phyloP scores from a whole-genome alignment of 2,797 vertebrate genomes.

The Meda fulgida region DNA sequence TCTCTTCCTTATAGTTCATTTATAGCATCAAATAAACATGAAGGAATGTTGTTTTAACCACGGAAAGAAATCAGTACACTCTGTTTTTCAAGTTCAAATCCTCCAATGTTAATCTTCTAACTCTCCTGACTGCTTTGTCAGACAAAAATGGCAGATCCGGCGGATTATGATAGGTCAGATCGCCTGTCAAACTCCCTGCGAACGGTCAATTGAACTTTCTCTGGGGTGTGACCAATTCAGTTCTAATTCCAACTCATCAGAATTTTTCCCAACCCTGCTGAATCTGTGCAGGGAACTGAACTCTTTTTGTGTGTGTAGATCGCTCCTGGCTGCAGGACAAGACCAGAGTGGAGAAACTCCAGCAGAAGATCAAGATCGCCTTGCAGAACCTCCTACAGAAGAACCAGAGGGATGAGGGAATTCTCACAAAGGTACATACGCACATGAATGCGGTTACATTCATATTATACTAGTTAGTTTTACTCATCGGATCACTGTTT shows the following conservation, averaged over 20 bases:
- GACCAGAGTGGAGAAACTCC: slow-evolving; percentile 90
- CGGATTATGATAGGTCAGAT: too few species aligned
- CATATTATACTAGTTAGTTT: background rate
- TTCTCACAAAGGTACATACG: slow-evolving; percentile 85
- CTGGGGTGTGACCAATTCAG: background rate
- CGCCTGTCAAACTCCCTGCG: too few species aligned
- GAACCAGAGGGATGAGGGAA: slow-evolving; percentile 89
- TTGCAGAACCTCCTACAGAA: slow-evolving; percentile 91
- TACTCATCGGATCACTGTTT: background rate
- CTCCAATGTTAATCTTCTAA: too few species aligned
- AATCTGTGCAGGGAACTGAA: slow-evolving; percentile 72
- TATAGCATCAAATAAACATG: too few species aligned
- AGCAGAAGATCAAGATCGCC: slow-evolving; percentile 89
- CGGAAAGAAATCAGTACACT: too few species aligned
- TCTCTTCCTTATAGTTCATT: too few species aligned
- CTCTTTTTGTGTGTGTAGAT: slow-evolving; percentile 76
- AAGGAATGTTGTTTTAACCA: too few species aligned
- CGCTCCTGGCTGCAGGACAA: slow-evolving; percentile 94
- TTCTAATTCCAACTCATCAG: background rate
- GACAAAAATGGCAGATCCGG: too few species aligned
- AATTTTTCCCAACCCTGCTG: background rate
- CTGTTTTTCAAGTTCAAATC: too few species aligned
- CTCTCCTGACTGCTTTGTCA: too few species aligned
- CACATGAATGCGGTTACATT: slow-evolving; percentile 6
- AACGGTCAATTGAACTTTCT: background rate